Conservation (phyloP, 1,140 invertebrate species). For the Battus philenor region DNA sequence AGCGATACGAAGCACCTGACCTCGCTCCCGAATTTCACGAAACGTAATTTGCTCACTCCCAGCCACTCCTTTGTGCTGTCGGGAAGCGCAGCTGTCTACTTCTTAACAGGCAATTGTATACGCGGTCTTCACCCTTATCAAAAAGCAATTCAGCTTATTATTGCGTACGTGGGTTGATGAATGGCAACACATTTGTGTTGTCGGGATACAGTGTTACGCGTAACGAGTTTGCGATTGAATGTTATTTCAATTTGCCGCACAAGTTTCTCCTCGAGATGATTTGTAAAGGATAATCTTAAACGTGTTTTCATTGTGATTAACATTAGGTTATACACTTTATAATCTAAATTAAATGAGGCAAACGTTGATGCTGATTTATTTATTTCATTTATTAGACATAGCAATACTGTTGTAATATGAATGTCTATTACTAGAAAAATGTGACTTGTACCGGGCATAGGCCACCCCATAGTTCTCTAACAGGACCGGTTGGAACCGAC, state of each 20-base stretch:
- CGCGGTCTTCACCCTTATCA: constrained; percentile 4
- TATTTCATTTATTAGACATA: too few species aligned
- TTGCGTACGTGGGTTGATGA: background rate
- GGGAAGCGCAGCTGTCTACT: constrained; percentile 5
- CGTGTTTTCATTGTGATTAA: too few species aligned
- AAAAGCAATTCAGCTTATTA: constrained; percentile 1
- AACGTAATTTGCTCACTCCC: constrained; percentile 6
- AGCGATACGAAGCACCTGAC: constrained; percentile 2
- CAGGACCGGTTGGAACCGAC: too few species aligned
- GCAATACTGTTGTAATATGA: too few species aligned
- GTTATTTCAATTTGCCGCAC: constrained; percentile 8
- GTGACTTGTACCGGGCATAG: too few species aligned
- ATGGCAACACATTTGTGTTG: background rate
- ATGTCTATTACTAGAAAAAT: too few species aligned
- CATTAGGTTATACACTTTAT: too few species aligned
- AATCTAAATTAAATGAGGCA: too few species aligned
- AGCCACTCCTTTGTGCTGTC: constrained; percentile 4
- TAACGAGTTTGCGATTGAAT: constrained; percentile 9
- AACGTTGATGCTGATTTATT: too few species aligned
- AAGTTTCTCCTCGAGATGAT: background rate
- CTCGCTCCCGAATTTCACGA: constrained; percentile 9
- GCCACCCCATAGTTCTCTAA: too few species aligned
- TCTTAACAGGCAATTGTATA: background rate
- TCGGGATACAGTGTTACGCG: background rate
- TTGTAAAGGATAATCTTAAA: background rate